Evolutionary conservation across 2,113 vertebrate species (phyloP).

Genomic region (Microtus oregoni): DNA sequence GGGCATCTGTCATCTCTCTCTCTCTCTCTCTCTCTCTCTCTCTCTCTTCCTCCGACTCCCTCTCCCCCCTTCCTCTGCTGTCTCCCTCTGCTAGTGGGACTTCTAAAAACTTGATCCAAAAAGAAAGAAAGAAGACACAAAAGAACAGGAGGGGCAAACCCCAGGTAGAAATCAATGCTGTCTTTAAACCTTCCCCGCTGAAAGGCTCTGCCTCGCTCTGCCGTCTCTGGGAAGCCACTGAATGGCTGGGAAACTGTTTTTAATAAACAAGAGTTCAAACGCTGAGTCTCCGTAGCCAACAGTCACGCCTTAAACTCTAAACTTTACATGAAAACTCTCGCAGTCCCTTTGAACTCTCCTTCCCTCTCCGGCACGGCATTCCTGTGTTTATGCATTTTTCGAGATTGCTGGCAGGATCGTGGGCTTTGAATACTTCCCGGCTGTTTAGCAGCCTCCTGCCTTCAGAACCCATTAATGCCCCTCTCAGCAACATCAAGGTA

Average conservation of each 20-base stretch:
- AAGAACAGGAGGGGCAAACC: slow-evolving; percentile 1
- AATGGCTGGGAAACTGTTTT: slow-evolving; percentile 90
- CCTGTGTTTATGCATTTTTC: slow-evolving; percentile 93
- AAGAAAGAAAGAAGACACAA: not conserved
- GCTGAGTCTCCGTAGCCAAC: slow-evolving; percentile 86
- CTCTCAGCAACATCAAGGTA: slow-evolving; percentile 96
- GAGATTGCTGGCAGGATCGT: slow-evolving; percentile 94
- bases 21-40: not conserved
- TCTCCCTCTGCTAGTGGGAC: slow-evolving; percentile 38
- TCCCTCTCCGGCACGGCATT: slow-evolving; percentile 88
- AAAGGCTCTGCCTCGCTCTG: slow-evolving; percentile 80
- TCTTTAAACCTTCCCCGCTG: slow-evolving; percentile 81
- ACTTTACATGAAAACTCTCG: slow-evolving; percentile 92
- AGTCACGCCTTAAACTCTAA: slow-evolving; percentile 91
- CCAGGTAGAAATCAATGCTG: slow-evolving; percentile 84
- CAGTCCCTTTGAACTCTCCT: slow-evolving; percentile 90
- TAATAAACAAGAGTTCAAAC: slow-evolving; percentile 91
- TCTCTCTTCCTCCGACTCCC: not conserved
- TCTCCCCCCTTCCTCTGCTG: not conserved
- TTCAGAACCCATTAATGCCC: slow-evolving; percentile 97
- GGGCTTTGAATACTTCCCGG: slow-evolving; percentile 92
- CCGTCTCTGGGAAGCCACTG: slow-evolving; percentile 87
- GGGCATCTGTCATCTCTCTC: not conserved
- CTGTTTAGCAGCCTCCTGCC: slow-evolving; percentile 93
- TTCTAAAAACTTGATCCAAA: slow-evolving; percentile 64